phyloP scores from a whole-genome alignment of 2,888 invertebrate genomes.

The Drosophila birchii region DNA sequence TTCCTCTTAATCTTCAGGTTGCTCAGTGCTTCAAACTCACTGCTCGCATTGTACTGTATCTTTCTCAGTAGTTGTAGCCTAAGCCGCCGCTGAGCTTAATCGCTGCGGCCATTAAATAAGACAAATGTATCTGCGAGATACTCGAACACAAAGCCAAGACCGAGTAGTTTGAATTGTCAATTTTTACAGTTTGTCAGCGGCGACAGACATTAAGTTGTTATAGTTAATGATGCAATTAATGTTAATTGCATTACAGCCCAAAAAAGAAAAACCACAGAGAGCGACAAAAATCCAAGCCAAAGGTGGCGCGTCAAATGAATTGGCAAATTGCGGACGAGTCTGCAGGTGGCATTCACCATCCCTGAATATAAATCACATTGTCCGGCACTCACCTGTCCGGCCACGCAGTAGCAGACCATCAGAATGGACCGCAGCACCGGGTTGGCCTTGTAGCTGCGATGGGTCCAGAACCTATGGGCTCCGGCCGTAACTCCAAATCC shows the following conservation, averaged over 20 bases:
- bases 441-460: conserved; percentile 89
- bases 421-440: conserved; percentile 87
- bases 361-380: conserved; percentile 5
- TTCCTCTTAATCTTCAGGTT: conserved; percentile 21
- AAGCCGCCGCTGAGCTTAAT: conserved; percentile 40
- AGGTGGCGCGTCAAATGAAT: conserved; percentile 24
- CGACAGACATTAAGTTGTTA: conserved; percentile 70
- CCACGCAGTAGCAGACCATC: conserved; percentile 87
- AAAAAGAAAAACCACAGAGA: conserved; percentile 4
- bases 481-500: conserved; percentile 90
- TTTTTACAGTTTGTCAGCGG: conserved; percentile 43
- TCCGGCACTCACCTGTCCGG: conserved; percentile 87
- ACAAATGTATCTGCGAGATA: conserved; percentile 67
- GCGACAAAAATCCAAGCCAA: background rate
- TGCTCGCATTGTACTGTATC: conserved; percentile 8
- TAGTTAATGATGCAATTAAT: conserved; percentile 77
- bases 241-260: conserved; percentile 66
- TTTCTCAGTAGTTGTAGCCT: conserved; percentile 3
- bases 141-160: conserved; percentile 27
- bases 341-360: conserved; percentile 30
- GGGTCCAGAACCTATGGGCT: conserved; percentile 89
- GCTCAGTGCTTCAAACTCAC: conserved; percentile 8
- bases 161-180: conserved; percentile 45
- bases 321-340: conserved; percentile 32
- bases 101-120: conserved; percentile 64